Conservation (phyloP, 2,113 vertebrate species). For the Atrichornis clamosus region DNA sequence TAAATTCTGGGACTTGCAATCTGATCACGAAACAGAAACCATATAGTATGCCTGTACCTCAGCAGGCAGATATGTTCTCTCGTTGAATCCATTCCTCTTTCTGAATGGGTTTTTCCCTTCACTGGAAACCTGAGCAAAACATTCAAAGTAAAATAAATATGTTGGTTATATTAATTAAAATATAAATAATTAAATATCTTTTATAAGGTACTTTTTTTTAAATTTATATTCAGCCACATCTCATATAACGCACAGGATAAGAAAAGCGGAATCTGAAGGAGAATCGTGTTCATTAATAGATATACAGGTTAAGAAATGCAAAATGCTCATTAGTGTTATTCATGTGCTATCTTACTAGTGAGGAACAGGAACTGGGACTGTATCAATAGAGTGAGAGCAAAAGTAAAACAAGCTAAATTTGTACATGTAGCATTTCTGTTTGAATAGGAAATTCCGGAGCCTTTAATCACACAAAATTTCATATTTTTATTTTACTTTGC, state of each 20-base stretch:
- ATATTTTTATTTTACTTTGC: neutral
- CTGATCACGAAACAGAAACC: neutral
- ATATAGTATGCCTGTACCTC: neutral
- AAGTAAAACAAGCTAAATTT: neutral
- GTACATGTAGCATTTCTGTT: neutral
- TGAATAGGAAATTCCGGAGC: neutral
- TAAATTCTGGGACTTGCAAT: neutral
- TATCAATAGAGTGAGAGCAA: neutral
- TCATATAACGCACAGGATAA: neutral
- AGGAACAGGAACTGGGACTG: neutral
- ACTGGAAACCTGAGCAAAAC: neutral
- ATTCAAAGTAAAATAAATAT: neutral
- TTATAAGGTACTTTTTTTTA: neutral
- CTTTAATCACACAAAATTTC: neutral
- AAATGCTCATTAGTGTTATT: neutral
- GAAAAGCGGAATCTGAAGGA: neutral
- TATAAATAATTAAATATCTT: neutral
- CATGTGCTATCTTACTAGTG: neutral
- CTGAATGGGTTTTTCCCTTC: neutral
- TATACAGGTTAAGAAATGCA: neutral
- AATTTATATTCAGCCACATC: neutral
- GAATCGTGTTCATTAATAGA: neutral
- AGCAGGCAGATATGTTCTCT: neutral
- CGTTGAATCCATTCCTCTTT: neutral
- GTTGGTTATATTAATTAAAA: neutral